Percentiles rank a stretch among this genome's conserved stretches.
Conservation (phyloP, 2,797 vertebrate genomes). For the Chelonia mydas region DNA sequence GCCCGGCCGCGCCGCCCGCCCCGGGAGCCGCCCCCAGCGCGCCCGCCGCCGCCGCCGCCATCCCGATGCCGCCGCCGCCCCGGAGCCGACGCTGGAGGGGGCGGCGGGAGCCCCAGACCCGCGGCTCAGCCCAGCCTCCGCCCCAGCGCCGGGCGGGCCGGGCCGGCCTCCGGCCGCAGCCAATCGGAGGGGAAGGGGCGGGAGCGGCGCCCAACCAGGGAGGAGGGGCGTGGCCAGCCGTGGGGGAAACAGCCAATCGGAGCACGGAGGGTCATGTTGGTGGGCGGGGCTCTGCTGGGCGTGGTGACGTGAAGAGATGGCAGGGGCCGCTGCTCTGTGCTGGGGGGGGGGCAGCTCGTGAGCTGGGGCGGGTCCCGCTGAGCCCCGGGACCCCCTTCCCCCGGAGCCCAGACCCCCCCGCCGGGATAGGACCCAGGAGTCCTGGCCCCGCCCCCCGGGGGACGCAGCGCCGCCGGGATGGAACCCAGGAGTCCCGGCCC, state of each 20-base stretch:
- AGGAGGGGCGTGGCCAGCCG: background rate
- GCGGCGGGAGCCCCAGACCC: background rate
- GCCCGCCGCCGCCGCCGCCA: background rate
- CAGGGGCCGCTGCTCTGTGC: no score
- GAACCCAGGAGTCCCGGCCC: no score
- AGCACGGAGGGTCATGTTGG: background rate
- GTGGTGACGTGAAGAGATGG: background rate
- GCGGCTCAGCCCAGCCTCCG: constrained; percentile 28
- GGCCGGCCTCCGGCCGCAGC: background rate
- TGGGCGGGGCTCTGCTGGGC: background rate
- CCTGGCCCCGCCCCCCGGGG: no score
- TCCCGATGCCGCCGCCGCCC: background rate
- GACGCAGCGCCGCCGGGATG: no score
- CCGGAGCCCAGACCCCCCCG: no score
- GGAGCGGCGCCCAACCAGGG: background rate
- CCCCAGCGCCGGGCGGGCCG: background rate
- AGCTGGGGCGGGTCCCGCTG: no score
- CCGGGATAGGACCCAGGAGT: no score
- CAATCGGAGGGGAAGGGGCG: background rate
- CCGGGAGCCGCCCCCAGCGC: background rate
- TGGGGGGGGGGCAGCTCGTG: no score
- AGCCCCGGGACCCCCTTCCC: no score
- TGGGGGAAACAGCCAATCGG: background rate
- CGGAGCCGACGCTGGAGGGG: background rate
- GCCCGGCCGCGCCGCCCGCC: background rate